A percentile compares a stretch with the other conserved stretches of the same genome.
Conservation (phyloP, 2,797 vertebrate species). For the Mycteria americana region DNA sequence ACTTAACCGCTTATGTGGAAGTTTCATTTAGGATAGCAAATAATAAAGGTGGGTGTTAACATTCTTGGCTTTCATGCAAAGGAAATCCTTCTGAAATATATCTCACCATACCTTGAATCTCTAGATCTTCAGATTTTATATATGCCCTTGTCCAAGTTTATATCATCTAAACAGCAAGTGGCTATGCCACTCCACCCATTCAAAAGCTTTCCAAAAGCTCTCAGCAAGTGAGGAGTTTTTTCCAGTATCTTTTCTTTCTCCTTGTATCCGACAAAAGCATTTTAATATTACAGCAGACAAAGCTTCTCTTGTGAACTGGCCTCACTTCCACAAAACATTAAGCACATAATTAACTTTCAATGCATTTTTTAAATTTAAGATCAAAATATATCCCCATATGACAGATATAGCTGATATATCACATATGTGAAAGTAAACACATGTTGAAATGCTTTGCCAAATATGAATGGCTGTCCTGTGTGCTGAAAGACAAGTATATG, state of each 20-base stretch:
- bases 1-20: background rate
- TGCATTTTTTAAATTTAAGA: background rate
- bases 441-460: background rate
- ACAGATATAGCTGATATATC: background rate
- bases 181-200: conserved; percentile 24
- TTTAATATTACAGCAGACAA: conserved; percentile 1
- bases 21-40: background rate
- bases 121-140: background rate
- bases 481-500: background rate
- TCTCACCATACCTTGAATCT: background rate
- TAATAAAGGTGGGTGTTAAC: background rate
- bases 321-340: background rate
- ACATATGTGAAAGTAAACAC: background rate
- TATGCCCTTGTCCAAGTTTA: background rate
- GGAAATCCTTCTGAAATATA: conserved; percentile 2
- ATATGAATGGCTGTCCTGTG: background rate
- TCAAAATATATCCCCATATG: background rate
- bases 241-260: background rate
- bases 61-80: background rate
- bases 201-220: conserved; percentile 2
- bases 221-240: background rate
- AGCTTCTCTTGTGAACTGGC: background rate
- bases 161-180: conserved; percentile 25
- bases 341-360: conserved; percentile 7
- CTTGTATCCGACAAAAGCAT: background rate